Percentiles rank a stretch among this genome's conserved stretches.
Conservation (phyloP, 2,888 invertebrate species). For the Eupithecia centaureata region DNA sequence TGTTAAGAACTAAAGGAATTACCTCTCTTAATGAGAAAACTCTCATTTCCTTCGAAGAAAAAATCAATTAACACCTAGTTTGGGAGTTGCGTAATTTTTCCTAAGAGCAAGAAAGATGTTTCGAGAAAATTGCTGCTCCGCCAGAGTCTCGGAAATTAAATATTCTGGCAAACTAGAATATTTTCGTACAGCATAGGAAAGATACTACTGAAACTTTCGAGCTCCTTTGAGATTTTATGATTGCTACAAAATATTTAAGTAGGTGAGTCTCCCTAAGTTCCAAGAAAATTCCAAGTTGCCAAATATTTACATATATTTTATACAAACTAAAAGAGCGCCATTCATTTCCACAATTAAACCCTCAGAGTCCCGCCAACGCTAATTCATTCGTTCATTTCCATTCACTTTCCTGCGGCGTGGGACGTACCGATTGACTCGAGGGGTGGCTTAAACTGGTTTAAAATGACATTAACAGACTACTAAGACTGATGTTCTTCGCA, state of each 20-base stretch:
- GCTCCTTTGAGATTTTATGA: slow-evolving; percentile 11
- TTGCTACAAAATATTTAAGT: slow-evolving; percentile 11
- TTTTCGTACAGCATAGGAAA: slow-evolving; percentile 7
- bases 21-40: slow-evolving; percentile 73
- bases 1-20: slow-evolving; percentile 67
- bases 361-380: slow-evolving; percentile 49
- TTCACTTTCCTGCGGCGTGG: slow-evolving; percentile 56
- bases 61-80: slow-evolving; percentile 63
- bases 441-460: slow-evolving; percentile 42
- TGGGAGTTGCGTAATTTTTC: slow-evolving; percentile 39
- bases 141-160: slow-evolving; percentile 22
- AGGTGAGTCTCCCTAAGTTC: not conserved
- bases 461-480: slow-evolving; percentile 61
- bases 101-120: slow-evolving; percentile 19
- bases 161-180: slow-evolving; percentile 9
- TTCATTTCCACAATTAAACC: slow-evolving; percentile 6
- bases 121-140: slow-evolving; percentile 16
- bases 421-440: slow-evolving; percentile 43
- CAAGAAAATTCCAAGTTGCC: not conserved
- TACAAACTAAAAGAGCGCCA: not conserved
- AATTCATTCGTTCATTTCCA: slow-evolving; percentile 71
- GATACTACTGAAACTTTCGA: not conserved
- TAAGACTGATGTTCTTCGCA: slow-evolving; percentile 66
- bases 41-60: slow-evolving; percentile 58
- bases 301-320: not conserved